phyloP scores from a whole-genome alignment of 2,113 vertebrate genomes.

The Tetrao urogallus region DNA sequence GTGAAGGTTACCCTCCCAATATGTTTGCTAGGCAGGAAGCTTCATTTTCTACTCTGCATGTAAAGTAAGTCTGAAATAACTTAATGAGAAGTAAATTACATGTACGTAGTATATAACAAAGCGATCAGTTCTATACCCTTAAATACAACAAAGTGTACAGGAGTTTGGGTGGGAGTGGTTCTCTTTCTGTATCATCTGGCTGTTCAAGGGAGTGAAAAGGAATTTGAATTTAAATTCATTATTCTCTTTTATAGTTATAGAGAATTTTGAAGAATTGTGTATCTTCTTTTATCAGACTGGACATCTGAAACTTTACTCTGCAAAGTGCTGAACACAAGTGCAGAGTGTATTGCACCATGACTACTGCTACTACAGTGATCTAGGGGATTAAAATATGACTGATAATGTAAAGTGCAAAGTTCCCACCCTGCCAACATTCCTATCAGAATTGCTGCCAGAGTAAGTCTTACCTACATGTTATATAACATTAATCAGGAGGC shows the following conservation, averaged over 20 bases:
- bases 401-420: not conserved
- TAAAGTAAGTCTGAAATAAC: not conserved
- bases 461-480: not conserved
- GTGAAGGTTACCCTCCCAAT: not conserved
- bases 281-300: not conserved
- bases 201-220: not conserved
- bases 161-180: not conserved
- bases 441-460: constrained; percentile 41
- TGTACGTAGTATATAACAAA: not conserved
- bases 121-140: not conserved
- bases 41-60: not conserved
- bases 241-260: not conserved
- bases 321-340: not conserved
- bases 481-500: not conserved
- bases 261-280: not conserved
- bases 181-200: not conserved
- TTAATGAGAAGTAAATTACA: not conserved
- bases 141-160: not conserved
- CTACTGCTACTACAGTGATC: not conserved
- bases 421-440: not conserved
- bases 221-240: not conserved
- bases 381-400: not conserved
- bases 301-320: not conserved
- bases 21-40: not conserved
- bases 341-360: not conserved